phyloP scores from a whole-genome alignment of 2,888 invertebrate species.

The Nomada fucata region DNA sequence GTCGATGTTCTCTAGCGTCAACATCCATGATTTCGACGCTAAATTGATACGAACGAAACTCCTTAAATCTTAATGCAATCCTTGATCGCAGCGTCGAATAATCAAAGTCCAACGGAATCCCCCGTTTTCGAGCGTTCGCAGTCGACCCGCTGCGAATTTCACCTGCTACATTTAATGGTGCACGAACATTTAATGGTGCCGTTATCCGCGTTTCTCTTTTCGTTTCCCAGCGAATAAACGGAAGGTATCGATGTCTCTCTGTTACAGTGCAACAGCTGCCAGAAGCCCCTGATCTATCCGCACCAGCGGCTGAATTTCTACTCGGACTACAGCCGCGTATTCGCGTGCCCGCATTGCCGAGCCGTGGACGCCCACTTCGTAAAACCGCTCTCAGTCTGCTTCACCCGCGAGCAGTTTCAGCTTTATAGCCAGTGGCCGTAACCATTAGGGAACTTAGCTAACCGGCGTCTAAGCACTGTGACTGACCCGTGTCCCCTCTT shows the following conservation, averaged over 20 bases:
- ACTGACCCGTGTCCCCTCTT: slow-evolving; percentile 73
- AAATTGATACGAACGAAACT: too few relatives aligned
- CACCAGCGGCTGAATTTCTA: slow-evolving; percentile 95
- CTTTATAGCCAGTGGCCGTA: slow-evolving; percentile 93
- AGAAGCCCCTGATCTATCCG: slow-evolving; percentile 93
- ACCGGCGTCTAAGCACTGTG: slow-evolving; percentile 75
- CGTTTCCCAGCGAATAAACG: too few relatives aligned
- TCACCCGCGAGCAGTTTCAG: slow-evolving; percentile 90
- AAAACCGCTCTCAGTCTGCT: slow-evolving; percentile 94
- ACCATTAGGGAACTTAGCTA: slow-evolving; percentile 85
- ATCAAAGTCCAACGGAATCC: too few relatives aligned
- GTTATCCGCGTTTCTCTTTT: too few relatives aligned
- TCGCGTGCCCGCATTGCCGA: slow-evolving; percentile 96
- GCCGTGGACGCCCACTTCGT: slow-evolving; percentile 97
- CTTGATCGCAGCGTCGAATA: too few relatives aligned
- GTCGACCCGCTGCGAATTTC: too few relatives aligned
- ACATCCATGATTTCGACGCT: too few relatives aligned
- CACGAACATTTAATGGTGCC: too few relatives aligned
- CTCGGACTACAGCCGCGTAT: slow-evolving; percentile 97
- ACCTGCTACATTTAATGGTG: too few relatives aligned
- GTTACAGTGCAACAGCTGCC: slow-evolving; percentile 96
- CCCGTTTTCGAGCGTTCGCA: too few relatives aligned
- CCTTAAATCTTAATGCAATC: too few relatives aligned
- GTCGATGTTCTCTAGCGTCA: too few relatives aligned
- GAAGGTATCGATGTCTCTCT: slow-evolving; percentile 44